A percentile compares a stretch with the other conserved stretches of the same genome.
Conservation (phyloP, 2,797 vertebrate genomes). For the Carduelis carduelis region DNA sequence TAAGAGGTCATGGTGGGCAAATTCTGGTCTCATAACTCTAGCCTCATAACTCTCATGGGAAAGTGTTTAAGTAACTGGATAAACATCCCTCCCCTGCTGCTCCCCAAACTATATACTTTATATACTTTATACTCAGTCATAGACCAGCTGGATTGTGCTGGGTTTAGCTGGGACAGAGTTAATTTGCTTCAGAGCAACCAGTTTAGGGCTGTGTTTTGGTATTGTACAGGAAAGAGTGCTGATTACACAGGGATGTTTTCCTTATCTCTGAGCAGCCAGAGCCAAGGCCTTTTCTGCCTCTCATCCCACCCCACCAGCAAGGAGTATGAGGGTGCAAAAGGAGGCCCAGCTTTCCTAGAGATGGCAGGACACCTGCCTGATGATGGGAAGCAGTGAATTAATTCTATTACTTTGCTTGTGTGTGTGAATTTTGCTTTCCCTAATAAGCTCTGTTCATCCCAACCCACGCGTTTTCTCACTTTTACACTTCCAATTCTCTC, state of each 20-base stretch:
- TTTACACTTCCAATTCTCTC: background rate
- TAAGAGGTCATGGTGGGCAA: background rate
- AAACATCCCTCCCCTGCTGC: background rate
- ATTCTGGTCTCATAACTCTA: background rate
- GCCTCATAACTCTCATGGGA: background rate
- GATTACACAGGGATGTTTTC: background rate
- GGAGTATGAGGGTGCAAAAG: background rate
- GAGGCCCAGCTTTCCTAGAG: background rate
- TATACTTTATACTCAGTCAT: background rate
- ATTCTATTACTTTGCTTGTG: background rate
- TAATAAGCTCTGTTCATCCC: background rate
- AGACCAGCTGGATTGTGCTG: background rate
- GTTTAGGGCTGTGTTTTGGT: background rate
- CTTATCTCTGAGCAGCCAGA: background rate
- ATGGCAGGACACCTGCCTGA: background rate
- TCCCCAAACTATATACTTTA: background rate
- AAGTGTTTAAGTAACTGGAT: background rate
- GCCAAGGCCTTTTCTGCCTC: background rate
- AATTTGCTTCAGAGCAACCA: background rate
- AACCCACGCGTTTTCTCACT: background rate
- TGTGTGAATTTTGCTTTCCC: background rate
- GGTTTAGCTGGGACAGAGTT: background rate
- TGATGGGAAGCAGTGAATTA: background rate
- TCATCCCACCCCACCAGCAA: accelerated
- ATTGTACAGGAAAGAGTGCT: background rate